A percentile compares a stretch with the other conserved stretches of the same genome.
Conservation (phyloP, 2,113 vertebrate species). For the Coracopsis vasa region DNA sequence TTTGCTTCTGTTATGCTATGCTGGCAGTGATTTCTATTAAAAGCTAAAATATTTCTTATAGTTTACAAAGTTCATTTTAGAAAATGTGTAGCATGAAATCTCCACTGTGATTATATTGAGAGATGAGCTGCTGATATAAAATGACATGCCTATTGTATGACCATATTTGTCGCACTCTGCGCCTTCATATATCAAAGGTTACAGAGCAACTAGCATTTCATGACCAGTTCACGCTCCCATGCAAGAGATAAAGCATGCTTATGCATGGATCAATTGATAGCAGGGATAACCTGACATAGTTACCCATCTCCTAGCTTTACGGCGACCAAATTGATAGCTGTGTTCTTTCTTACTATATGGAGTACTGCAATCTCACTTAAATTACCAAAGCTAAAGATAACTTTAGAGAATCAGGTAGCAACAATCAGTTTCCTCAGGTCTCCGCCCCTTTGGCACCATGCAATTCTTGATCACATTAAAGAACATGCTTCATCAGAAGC, state of each 20-base stretch:
- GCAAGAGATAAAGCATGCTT: neutral
- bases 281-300: neutral
- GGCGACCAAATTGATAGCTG: neutral
- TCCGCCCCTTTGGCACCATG: neutral
- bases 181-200: neutral
- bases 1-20: neutral
- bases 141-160: neutral
- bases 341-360: neutral
- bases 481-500: neutral
- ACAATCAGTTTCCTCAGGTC: neutral
- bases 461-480: neutral
- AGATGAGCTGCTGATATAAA: neutral
- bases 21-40: neutral
- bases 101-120: neutral
- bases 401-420: neutral
- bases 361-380: neutral
- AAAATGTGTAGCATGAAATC: neutral
- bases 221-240: neutral
- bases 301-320: neutral
- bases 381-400: neutral
- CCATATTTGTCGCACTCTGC: neutral
- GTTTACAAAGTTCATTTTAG: neutral
- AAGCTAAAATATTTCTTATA: neutral
- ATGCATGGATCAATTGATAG: neutral
- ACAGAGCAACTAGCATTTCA: neutral